A percentile compares a stretch with the other conserved stretches of the same genome.
These are phyloP conservation scores for Corythaeola cristata DNA, from an alignment of 2,113 vertebrate genomes.

Conservation along the genomic window DNA sequence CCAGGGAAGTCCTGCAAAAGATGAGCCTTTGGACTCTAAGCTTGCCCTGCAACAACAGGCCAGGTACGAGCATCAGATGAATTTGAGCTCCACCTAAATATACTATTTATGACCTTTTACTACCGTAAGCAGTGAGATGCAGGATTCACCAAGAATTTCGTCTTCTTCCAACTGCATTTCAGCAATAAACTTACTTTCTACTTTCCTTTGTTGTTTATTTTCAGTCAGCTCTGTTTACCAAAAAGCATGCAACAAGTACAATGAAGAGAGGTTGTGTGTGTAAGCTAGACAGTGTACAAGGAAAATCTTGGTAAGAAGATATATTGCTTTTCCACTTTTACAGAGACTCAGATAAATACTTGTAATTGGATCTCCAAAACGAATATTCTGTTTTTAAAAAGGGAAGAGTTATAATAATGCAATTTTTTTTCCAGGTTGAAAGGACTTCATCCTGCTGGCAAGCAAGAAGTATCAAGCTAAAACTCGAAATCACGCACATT, in stretches of 20 bases:
- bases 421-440: conserved; percentile 32
- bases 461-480: neutral
- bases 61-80: neutral
- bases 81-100: neutral
- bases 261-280: neutral
- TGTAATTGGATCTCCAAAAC: conserved; percentile 53
- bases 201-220: neutral
- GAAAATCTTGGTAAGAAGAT: conserved; percentile 36
- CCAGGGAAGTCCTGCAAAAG: neutral
- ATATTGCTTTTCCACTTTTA: conserved; percentile 47
- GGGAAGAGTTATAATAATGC: conserved; percentile 46
- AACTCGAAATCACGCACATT: neutral
- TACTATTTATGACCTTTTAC: neutral
- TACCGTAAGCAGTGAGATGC: neutral
- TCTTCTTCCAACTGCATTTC: neutral
- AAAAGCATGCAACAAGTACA: neutral
- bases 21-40: neutral
- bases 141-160: neutral
- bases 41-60: neutral
- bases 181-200: neutral
- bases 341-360: conserved; percentile 40
- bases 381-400: conserved; percentile 36
- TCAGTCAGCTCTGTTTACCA: neutral
- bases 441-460: neutral
- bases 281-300: neutral